Conservation (phyloP, 2,113 vertebrate genomes). For the Helogale parvula region DNA sequence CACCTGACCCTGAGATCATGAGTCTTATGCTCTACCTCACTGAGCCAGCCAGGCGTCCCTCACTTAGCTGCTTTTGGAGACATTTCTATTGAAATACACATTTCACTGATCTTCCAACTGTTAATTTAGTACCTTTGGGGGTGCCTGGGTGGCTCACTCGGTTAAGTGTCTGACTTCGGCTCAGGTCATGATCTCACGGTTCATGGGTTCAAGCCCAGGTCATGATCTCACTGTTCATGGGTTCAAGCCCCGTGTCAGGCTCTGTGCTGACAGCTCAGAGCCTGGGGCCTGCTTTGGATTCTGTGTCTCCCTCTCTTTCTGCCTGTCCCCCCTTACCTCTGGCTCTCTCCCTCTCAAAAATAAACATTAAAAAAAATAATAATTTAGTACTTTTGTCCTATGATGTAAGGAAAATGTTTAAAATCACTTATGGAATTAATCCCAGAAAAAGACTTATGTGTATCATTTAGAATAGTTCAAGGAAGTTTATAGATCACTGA, state of each 20-base stretch:
- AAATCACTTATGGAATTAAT: slow-evolving; percentile 43
- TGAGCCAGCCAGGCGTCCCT: background rate
- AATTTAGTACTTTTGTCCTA: slow-evolving; percentile 51
- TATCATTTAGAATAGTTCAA: slow-evolving; percentile 38
- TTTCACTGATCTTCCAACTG: background rate
- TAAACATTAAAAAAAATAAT: background rate
- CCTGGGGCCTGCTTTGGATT: too few species aligned
- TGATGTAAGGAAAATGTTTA: slow-evolving; percentile 40
- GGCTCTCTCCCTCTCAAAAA: too few species aligned
- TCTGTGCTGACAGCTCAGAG: too few species aligned
- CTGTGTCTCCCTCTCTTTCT: too few species aligned
- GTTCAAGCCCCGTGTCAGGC: too few species aligned
- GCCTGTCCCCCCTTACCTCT: too few species aligned
- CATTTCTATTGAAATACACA: slow-evolving; percentile 32
- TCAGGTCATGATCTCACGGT: too few species aligned
- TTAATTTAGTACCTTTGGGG: too few species aligned
- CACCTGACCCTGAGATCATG: background rate
- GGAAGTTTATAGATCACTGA: background rate
- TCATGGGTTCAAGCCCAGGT: too few species aligned
- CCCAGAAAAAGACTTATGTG: background rate
- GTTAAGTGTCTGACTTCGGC: too few species aligned
- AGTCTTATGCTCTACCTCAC: background rate
- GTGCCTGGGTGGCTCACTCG: too few species aligned
- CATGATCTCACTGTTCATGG: too few species aligned
- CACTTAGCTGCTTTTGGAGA: background rate